Base-by-base conservation (phyloP, 1,140 invertebrate genomes). In the Patella vulgata region DNA sequence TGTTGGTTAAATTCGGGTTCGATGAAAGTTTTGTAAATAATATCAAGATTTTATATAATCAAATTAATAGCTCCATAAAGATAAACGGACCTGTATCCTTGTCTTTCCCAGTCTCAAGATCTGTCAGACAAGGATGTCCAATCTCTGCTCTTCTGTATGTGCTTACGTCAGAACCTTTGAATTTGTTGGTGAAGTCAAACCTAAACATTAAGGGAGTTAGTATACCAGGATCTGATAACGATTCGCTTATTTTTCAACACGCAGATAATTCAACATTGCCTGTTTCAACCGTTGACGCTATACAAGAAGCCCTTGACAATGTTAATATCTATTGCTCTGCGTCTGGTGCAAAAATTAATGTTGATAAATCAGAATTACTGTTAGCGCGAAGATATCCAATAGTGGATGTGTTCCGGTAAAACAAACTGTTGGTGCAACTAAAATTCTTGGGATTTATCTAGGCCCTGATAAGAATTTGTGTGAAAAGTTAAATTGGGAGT, bases 41-140 rank as follows among this genome's bases (percentile, higher is more conserved):
- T 44, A 52, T 60, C 5, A 36, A 14, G 14, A 5, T 36, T 36
- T 36, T 36, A 14, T 36, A 36, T 14, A 36, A 36, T 8, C 39
- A 46, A 21, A 50, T 60, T 8, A 27, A 30, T 14, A 56, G 60
- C 28, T 39, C 30, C 48, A 48, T 64, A 3, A 64, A 58, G 28
- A 57, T 47, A 44, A 64, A 64, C 39, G 62, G 62, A 30, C 46
- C 28, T 47, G 21, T 64, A 0, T 44, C 58, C 30, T 44, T 46
- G 30, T 65, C 58, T 42, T 65, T 59, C 48, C 30, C 53, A 46
- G 36, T 64, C 33, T 28, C 43, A 36, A 53, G 61, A 43, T 61
- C 51, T 14, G 33, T 66, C 17, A 66, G 36, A 57, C 63, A 60
- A 59, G 52, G 58, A 6, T 66, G 63, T 52, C 64, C 64, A 8